Conservation (phyloP, 2,797 vertebrate species). For the Oryzias dopingdopingensis region DNA sequence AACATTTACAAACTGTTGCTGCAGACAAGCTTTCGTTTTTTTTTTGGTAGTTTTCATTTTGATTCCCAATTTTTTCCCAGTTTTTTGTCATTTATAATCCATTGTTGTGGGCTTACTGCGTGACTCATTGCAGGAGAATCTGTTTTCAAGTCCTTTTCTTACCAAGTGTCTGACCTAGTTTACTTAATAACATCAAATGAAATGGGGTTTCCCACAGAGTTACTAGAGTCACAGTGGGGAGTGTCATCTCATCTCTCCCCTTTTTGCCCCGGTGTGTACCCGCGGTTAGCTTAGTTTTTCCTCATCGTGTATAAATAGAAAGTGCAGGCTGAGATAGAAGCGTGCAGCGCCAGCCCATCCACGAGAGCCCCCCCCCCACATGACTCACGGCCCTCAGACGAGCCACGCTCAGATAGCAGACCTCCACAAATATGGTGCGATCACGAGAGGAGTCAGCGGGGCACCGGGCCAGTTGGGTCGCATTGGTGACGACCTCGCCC, state of each 20-base stretch:
- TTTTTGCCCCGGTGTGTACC: slow-evolving; percentile 14
- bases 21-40: too few species aligned
- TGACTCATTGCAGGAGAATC: slow-evolving; percentile 43
- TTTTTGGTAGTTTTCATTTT: background rate
- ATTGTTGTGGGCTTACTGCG: slow-evolving; percentile 6
- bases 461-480: slow-evolving; percentile 58
- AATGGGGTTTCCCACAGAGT: slow-evolving; percentile 50
- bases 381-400: slow-evolving; percentile 39
- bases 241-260: slow-evolving; percentile 23
- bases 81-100: too few species aligned
- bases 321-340: slow-evolving; percentile 35
- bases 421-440: slow-evolving; percentile 57
- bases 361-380: slow-evolving; percentile 21
- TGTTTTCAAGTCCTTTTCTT: slow-evolving; percentile 36
- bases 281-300: slow-evolving; percentile 10
- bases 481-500: slow-evolving; percentile 60
- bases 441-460: slow-evolving; percentile 53
- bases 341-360: slow-evolving; percentile 6
- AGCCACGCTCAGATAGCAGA: slow-evolving; percentile 36
- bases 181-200: slow-evolving; percentile 45
- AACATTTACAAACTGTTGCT: too few species aligned
- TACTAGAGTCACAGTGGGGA: slow-evolving; percentile 34
- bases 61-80: background rate
- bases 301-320: slow-evolving; percentile 49
- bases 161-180: slow-evolving; percentile 63